These are phyloP conservation scores for Bolborhynchus lineola DNA, from an alignment of 2,113 vertebrate genomes.

Conservation along the genomic window DNA sequence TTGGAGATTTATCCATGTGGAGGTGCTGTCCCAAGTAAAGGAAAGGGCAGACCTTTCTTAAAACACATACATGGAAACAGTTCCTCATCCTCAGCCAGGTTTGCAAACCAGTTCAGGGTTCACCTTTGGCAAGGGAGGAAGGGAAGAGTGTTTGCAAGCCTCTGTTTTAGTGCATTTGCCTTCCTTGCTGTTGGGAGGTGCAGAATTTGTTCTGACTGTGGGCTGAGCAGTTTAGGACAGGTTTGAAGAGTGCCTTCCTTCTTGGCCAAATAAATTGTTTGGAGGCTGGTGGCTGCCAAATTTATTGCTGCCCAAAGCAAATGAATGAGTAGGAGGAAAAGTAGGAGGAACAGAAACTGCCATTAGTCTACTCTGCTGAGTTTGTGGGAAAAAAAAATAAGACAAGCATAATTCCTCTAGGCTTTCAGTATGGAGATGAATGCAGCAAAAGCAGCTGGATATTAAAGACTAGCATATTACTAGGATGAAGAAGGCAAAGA, in stretches of 20 bases:
- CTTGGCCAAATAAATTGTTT: neutral
- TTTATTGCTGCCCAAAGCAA: conserved; percentile 37
- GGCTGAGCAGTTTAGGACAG: neutral
- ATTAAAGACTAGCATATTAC: neutral
- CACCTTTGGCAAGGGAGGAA: neutral
- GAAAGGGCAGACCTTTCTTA: neutral
- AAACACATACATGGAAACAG: neutral
- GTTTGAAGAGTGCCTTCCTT: neutral
- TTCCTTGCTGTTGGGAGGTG: neutral
- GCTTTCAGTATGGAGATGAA: neutral
- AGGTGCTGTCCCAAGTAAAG: neutral
- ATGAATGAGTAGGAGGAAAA: conserved; percentile 54
- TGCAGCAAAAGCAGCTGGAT: neutral
- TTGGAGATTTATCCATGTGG: neutral
- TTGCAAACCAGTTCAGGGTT: neutral
- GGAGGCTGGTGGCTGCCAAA: neutral
- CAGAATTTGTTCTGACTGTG: conserved; percentile 8
- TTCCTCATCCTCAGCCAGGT: neutral
- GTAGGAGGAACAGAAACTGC: conserved; percentile 41
- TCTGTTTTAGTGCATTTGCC: neutral
- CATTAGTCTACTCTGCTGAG: conserved; percentile 44
- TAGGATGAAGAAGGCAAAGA: neutral
- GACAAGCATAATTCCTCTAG: neutral
- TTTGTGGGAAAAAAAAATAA: neutral
- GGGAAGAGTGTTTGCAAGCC: neutral